Evolutionary conservation across 2,113 vertebrate genomes (phyloP).

Genomic region (Acrocephalus kingi): DNA sequence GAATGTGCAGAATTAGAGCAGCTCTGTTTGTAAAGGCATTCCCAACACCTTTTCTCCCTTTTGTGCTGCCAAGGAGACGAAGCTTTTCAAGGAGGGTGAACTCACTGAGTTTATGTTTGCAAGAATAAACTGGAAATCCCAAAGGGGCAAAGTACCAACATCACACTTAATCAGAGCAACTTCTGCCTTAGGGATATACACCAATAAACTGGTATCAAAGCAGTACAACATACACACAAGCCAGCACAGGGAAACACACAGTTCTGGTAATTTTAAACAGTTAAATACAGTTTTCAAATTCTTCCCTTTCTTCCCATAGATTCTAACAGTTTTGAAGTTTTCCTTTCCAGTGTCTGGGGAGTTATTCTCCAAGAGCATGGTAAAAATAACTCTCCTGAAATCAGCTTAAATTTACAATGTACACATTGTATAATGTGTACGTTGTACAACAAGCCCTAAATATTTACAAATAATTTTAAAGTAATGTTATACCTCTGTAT

Average conservation of each 20-base stretch:
- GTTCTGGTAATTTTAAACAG: not conserved
- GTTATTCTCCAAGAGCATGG: not conserved
- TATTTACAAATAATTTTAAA: not conserved
- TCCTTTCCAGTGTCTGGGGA: not conserved
- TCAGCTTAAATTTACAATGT: not conserved
- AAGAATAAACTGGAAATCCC: not conserved
- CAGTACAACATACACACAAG: not conserved
- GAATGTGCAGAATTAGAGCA: not conserved
- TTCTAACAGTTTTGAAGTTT: not conserved
- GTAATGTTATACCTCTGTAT: slow-evolving; percentile 37
- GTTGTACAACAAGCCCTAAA: not conserved
- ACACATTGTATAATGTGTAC: not conserved
- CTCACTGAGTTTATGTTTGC: not conserved
- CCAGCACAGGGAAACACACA: not conserved
- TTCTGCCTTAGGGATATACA: not conserved
- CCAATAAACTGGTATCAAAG: not conserved
- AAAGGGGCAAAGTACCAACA: not conserved
- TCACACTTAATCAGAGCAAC: not conserved
- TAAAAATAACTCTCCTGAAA: not conserved
- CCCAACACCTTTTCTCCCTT: not conserved
- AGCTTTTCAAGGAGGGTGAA: not conserved
- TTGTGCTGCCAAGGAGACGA: not conserved
- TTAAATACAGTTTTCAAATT: not conserved
- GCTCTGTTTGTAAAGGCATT: not conserved
- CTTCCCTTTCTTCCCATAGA: not conserved